Evolutionary conservation across 2,113 vertebrate genomes (phyloP).

Genomic region (Ammospiza nelsoni): DNA sequence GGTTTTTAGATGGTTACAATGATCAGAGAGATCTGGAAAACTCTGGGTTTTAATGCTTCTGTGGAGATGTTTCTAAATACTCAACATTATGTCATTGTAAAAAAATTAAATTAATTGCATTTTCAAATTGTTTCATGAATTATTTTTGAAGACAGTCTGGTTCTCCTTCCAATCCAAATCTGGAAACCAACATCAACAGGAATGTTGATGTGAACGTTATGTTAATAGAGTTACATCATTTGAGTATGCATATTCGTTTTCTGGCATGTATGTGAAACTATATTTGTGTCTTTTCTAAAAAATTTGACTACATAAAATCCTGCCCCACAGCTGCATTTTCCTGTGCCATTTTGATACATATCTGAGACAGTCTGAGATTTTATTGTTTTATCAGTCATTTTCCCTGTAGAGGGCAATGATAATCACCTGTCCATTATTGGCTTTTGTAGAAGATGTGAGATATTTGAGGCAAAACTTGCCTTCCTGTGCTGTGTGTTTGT

Average conservation of each 20-base stretch:
- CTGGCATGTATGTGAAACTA: neutral
- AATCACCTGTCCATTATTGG: neutral
- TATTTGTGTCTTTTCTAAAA: neutral
- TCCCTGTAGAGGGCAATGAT: rapidly evolving
- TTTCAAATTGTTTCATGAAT: neutral
- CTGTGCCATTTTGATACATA: neutral
- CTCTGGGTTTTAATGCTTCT: neutral
- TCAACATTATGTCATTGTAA: neutral
- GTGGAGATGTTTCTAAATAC: neutral
- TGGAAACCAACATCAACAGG: neutral
- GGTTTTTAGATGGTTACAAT: neutral
- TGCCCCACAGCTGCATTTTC: neutral
- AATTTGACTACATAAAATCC: neutral
- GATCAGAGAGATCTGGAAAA: neutral
- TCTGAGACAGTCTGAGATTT: neutral
- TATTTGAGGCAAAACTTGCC: neutral
- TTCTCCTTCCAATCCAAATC: slow-evolving; percentile 14
- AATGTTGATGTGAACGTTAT: neutral
- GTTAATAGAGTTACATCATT: slow-evolving; percentile 2
- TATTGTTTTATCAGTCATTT: neutral
- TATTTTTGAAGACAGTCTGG: neutral
- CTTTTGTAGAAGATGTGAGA: neutral
- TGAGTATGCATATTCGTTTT: neutral
- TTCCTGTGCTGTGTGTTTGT: neutral
- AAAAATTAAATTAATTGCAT: neutral